A percentile compares a stretch with the other conserved stretches of the same genome.
phyloP scores from a whole-genome alignment of 2,113 vertebrate species.

The Saccopteryx leptura region DNA sequence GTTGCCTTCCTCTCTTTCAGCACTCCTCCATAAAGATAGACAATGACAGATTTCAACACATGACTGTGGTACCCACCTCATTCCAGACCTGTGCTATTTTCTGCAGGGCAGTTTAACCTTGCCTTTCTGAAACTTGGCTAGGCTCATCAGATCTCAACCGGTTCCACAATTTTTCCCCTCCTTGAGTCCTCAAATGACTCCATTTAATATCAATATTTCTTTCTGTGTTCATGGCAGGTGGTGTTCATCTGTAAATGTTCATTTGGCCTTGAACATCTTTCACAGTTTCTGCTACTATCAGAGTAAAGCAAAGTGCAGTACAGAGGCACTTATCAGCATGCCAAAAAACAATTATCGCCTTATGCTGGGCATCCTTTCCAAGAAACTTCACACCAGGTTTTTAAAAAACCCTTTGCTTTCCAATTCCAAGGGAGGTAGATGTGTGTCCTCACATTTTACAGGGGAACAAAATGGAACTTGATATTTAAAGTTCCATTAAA shows the following conservation, averaged over 20 bases:
- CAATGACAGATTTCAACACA: neutral
- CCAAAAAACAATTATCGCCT: conserved; percentile 63
- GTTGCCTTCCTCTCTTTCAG: neutral
- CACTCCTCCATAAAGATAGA: neutral
- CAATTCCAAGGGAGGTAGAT: conserved; percentile 50
- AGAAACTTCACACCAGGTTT: conserved; percentile 64
- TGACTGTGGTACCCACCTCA: neutral
- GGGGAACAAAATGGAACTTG: neutral
- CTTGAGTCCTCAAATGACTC: conserved; percentile 57
- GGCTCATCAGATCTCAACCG: neutral
- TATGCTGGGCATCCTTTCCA: conserved; percentile 67
- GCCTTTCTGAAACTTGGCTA: neutral
- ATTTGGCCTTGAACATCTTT: conserved; percentile 75
- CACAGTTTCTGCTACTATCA: conserved; percentile 36
- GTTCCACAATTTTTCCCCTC: neutral
- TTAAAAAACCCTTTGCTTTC: conserved; percentile 42
- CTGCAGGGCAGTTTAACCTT: neutral
- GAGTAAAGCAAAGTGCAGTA: conserved; percentile 16
- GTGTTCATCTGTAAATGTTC: conserved; percentile 77
- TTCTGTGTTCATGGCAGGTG: conserved; percentile 70
- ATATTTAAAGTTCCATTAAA: neutral
- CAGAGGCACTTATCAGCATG: conserved; percentile 25
- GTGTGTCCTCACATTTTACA: conserved; percentile 27
- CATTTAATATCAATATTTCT: conserved; percentile 68
- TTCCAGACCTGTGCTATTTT: neutral